phyloP scores from a whole-genome alignment of 2,113 vertebrate genomes.

The Morone chrysops region DNA sequence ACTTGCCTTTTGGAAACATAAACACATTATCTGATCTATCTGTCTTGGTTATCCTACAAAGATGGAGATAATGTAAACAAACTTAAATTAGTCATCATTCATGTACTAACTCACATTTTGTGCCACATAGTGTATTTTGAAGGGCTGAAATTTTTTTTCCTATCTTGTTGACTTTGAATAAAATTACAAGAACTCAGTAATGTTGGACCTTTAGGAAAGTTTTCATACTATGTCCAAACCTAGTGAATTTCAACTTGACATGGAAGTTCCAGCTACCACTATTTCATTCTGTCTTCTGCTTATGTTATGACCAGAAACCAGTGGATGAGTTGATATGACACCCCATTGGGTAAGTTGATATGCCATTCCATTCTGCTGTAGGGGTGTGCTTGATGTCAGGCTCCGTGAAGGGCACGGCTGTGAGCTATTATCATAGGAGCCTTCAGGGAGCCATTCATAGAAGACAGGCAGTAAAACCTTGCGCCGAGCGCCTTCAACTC shows the following conservation, averaged over 20 bases:
- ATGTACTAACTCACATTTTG: background rate
- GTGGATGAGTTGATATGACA: constrained; percentile 74
- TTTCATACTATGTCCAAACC: constrained; percentile 33
- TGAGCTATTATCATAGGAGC: constrained; percentile 81
- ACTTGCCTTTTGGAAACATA: background rate
- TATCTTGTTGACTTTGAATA: background rate
- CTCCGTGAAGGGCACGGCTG: constrained; percentile 79
- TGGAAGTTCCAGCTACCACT: constrained; percentile 19
- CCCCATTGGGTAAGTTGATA: constrained; percentile 73
- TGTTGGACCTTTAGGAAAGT: constrained; percentile 40
- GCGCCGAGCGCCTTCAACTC: constrained; percentile 78
- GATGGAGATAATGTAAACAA: background rate
- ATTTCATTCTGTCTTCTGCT: constrained; percentile 54
- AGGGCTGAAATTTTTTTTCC: background rate
- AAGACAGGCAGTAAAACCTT: constrained; percentile 84
- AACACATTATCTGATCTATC: background rate
- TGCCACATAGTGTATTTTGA: background rate
- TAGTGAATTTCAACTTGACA: constrained; percentile 38
- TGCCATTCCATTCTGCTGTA: constrained; percentile 75
- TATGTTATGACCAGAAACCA: constrained; percentile 66
- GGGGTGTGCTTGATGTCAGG: constrained; percentile 75
- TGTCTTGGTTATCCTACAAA: background rate
- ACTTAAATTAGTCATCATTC: background rate
- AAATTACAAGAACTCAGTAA: constrained; percentile 6
- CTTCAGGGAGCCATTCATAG: constrained; percentile 82